Evolutionary conservation across 2,113 vertebrate genomes (phyloP).

Genomic region (Suricata suricatta): DNA sequence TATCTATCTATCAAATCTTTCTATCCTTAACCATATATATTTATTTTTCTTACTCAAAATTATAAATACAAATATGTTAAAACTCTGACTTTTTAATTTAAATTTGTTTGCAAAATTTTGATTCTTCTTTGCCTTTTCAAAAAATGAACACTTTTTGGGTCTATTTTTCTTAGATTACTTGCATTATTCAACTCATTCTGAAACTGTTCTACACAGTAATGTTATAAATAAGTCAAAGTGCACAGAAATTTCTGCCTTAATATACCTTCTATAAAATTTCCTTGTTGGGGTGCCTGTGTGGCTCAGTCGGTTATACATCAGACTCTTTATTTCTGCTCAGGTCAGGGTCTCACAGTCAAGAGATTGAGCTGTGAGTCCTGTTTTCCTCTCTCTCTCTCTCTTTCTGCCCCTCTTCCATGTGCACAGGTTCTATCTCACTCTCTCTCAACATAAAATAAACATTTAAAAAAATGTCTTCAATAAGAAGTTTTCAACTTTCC

Average conservation of each 20-base stretch:
- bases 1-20: neutral
- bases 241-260: neutral
- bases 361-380: no score
- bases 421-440: neutral
- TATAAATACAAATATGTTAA: neutral
- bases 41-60: neutral
- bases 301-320: no score
- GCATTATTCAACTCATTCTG: neutral
- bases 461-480: neutral
- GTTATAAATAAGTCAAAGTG: conserved; percentile 28
- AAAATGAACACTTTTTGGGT: neutral
- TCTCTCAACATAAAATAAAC: no score
- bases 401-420: no score
- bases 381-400: no score
- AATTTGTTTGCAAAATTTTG: neutral
- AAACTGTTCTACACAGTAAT: neutral
- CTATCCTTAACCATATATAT: neutral
- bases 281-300: no score
- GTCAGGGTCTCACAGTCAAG: no score
- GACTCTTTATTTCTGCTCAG: no score
- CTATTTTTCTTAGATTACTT: neutral
- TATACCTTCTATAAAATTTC: neutral
- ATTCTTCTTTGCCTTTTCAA: neutral
- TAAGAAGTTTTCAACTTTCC: neutral
- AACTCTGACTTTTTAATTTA: conserved; percentile 27